phyloP scores from a whole-genome alignment of 2,888 invertebrate genomes.

The Xestia sexstrigata region DNA sequence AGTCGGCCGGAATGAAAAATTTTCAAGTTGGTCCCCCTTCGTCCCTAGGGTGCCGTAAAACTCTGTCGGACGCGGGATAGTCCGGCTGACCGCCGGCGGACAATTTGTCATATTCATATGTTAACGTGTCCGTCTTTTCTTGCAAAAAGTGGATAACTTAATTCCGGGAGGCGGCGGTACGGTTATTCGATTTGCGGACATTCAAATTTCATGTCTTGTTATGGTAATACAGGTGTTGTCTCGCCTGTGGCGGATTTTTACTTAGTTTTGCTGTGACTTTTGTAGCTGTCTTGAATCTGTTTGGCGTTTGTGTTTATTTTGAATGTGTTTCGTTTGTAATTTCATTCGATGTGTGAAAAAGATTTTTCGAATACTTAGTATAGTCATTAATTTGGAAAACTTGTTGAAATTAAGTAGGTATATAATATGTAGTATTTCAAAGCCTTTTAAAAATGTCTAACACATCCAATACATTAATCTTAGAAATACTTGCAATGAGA shows the following conservation, averaged over 20 bases:
- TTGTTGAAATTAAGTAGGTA: not conserved
- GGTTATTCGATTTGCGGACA: constrained; percentile 89
- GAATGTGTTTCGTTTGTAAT: not conserved
- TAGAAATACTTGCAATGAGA: not conserved
- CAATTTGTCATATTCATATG: constrained; percentile 91
- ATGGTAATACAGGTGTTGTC: constrained; percentile 90
- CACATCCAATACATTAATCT: not conserved
- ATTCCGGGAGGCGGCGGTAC: constrained; percentile 82
- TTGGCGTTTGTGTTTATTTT: constrained; percentile 27
- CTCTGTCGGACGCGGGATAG: constrained; percentile 84
- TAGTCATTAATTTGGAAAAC: not conserved
- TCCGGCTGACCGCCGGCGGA: constrained; percentile 85
- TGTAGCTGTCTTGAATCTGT: constrained; percentile 42
- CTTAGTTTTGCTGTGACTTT: constrained; percentile 52
- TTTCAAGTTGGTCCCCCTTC: constrained; percentile 88
- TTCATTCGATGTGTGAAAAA: not conserved
- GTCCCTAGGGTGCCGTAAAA: constrained; percentile 90
- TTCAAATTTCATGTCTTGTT: constrained; percentile 90
- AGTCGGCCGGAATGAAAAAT: constrained; percentile 89
- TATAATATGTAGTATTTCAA: not conserved
- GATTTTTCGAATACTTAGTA: not conserved
- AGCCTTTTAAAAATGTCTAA: not conserved
- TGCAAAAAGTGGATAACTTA: constrained; percentile 90
- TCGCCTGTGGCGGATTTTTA: constrained; percentile 78
- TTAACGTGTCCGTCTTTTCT: constrained; percentile 90